Base-by-base conservation (phyloP, 1,140 invertebrate genomes). In the Lepidurus couesii region DNA sequence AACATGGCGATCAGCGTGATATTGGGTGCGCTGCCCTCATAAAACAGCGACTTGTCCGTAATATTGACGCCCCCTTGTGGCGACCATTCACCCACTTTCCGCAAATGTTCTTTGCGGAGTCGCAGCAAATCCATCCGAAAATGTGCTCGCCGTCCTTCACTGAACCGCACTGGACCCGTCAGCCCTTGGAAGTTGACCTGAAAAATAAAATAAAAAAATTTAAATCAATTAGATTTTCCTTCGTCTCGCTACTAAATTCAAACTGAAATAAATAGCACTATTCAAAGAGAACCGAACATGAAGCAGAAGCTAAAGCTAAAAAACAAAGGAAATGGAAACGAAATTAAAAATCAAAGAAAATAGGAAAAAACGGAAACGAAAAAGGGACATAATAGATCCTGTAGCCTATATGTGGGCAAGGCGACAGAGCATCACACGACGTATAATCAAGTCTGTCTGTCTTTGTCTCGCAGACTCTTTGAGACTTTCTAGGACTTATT, bases 1-100 rank as follows among this genome's bases (percentile, higher is more conserved):
- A 95, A 97, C 84, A 96, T 95, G 34, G 94, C 92, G 78, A 90
- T 88, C 7, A 98, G 88, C 0, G 95, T 97, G 75, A 96, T 94
- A 86, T 98, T 97, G 0, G 91, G 90, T 0, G 90, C 88, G 21
- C 90, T 89, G 26, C 91, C 92, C 79, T 95, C 92, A 83, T 91
- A 94, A 85, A 96, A 96, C n/a, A 93, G 93, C 2, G 90, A 90
- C 0, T 91, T 89, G 84, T 95, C 93, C 0, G 93, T 94, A 73
- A 97, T 90, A 83, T 93, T 92, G 47, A 97, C 89, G 0, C 93
- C 91, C 0, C 84, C 86, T 1, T 86, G 85, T 0, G 91, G 90
- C 6, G 88, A 91, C 95, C 95, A 97, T 81, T 91, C 89, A 0
- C 95, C 95, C 1, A 95, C 92, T 83, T 95, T 90, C 75, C 89